These are phyloP conservation scores for Sebastes schlegelii DNA, from an alignment of 2,113 vertebrate genomes.

Conservation along the genomic window DNA sequence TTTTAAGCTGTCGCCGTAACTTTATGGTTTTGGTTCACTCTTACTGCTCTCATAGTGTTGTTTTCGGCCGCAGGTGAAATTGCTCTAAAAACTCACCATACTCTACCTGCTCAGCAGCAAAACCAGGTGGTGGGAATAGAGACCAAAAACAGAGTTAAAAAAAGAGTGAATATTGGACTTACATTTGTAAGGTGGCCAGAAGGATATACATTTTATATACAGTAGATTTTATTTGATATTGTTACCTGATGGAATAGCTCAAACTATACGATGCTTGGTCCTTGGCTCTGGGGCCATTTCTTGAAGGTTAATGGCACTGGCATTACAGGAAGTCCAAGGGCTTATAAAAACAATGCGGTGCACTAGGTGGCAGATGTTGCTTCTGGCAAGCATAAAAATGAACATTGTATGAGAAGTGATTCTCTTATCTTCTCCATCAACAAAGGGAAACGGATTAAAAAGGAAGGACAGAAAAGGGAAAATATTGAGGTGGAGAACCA, in stretches of 20 bases:
- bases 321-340: conserved; percentile 16
- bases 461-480: not conserved
- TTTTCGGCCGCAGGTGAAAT: not conserved
- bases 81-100: not conserved
- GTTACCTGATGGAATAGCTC: not conserved
- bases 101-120: not conserved
- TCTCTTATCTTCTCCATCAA: not conserved
- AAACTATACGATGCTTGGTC: not conserved
- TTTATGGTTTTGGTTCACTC: not conserved
- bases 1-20: not conserved
- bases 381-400: conserved; percentile 6
- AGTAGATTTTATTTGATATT: not conserved
- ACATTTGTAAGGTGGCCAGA: not conserved
- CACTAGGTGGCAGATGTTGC: conserved; percentile 14
- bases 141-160: not conserved
- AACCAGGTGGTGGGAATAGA: not conserved
- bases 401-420: not conserved
- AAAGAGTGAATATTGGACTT: not conserved
- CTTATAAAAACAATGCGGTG: conserved; percentile 24
- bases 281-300: not conserved
- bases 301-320: conserved; percentile 27
- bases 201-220: not conserved
- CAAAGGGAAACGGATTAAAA: conserved; percentile 13
- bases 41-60: not conserved
- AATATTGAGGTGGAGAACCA: conserved; percentile 7